A percentile compares a stretch with the other conserved stretches of the same genome.
Conservation (phyloP, 2,113 vertebrate species). For the Prietella phreatophila region DNA sequence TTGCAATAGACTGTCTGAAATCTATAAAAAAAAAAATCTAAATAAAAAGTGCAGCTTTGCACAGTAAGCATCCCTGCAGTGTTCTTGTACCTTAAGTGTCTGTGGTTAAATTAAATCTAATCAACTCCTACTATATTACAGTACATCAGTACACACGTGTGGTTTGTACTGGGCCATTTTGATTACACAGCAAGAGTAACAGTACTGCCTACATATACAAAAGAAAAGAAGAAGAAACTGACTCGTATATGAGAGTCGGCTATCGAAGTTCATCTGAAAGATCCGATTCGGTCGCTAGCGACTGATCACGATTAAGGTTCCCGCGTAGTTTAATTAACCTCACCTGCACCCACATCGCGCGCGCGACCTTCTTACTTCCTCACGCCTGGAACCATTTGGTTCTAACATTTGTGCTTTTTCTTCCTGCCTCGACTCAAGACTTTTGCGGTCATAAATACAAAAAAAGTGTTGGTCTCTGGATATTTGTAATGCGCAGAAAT, state of each 20-base stretch:
- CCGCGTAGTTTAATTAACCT: neutral
- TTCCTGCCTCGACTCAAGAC: neutral
- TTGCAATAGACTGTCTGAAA: neutral
- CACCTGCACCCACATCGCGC: neutral
- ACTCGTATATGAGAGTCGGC: neutral
- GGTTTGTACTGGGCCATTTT: neutral
- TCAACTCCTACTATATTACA: too few relatives aligned
- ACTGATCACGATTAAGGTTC: neutral
- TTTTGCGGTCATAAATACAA: neutral
- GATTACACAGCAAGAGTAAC: neutral
- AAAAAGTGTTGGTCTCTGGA: neutral
- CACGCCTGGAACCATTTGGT: neutral
- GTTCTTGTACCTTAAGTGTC: neutral
- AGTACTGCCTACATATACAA: neutral
- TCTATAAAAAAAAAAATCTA: neutral
- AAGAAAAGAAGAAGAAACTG: neutral
- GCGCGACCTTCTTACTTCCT: too few relatives aligned
- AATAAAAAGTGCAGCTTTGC: neutral
- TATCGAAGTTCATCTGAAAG: neutral
- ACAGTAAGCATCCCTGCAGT: neutral
- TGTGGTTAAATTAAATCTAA: neutral
- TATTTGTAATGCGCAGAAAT: constrained; percentile 65
- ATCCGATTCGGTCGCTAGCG: neutral
- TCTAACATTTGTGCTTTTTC: neutral
- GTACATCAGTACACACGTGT: neutral